Evolutionary conservation across 2,113 vertebrate genomes (phyloP), one percentile per base, ranked within the genome.

Genomic region (Halichoerus grypus): DNA sequence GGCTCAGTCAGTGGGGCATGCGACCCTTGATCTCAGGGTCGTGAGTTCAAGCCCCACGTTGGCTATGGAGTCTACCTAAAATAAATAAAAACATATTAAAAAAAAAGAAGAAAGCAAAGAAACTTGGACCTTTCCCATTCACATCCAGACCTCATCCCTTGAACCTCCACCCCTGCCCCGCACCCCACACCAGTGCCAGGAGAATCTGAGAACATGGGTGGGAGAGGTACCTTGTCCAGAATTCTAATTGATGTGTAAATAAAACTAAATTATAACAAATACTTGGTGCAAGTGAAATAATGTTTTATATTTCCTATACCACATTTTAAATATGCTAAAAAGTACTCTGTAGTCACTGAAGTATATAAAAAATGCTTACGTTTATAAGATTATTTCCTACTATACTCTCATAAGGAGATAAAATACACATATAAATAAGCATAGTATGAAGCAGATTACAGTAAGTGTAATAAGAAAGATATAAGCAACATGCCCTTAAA

Each of bases 281-380:
- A 77, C 8, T 74, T 65, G 53, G 16, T 67, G 19, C 49, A 85
- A 71, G n/a, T 36, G 22, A 88, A 76, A 83, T 26, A 42, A 61
- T 90, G 3, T 57, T 93, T 72, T 72, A 72, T 42, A 49, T 80
- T 89, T 90, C 63, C 79, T 74, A 22, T 85, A 74, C 76, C n/a
- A 69, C 42, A 65, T 39, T 91, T 94, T 61, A 96, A 71, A 69
- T 94, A 79, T 49, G 83, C 79, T 88, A 36, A 83, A 83, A 94
- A 59, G 24, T 57, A 55, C 11, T 71, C 77, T 61, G 28, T 53
- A 79, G n/a, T 61, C 42, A 71, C 51, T 83, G 39, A 88, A 9
- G 5, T 42, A 88, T 74, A 79, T 65, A 42, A 88, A 95, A 95
- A 84, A 84, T 69, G 61, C 77, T 39, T 51, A 79, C 18, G 4